Evolutionary conservation across 1,140 invertebrate genomes (phyloP).

Genomic region (Atta cephalotes): DNA sequence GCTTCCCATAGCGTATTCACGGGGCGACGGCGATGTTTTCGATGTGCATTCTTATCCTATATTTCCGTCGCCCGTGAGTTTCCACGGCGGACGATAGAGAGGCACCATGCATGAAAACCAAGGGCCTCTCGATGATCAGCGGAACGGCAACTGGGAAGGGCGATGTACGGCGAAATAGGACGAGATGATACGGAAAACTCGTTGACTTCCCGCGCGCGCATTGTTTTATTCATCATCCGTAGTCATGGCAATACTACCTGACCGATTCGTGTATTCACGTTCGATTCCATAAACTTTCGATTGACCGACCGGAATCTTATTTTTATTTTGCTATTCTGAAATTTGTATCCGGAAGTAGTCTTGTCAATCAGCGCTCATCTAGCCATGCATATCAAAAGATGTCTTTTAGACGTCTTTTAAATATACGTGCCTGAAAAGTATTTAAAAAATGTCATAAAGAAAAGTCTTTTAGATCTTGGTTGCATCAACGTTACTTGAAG

Average conservation of each 20-base stretch:
- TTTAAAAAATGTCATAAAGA: too few relatives aligned
- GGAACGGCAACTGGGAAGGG: background rate
- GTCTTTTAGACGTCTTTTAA: too few relatives aligned
- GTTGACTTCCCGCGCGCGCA: slow-evolving; percentile 38
- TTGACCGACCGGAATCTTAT: slow-evolving; percentile 67
- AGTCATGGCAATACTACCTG: slow-evolving; percentile 41
- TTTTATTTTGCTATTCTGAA: slow-evolving; percentile 65
- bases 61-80: background rate
- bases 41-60: slow-evolving; percentile 51
- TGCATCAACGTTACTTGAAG: too few relatives aligned
- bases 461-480: too few relatives aligned
- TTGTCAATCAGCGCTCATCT: background rate
- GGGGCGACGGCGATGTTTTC: slow-evolving; percentile 12
- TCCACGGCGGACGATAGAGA: slow-evolving; percentile 6
- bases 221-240: slow-evolving; percentile 70
- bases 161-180: background rate
- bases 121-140: slow-evolving; percentile 48
- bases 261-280: background rate
- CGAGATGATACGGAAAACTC: slow-evolving; percentile 34
- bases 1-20: slow-evolving; percentile 26
- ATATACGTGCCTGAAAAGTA: too few relatives aligned
- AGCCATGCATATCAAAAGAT: background rate
- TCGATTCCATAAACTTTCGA: slow-evolving; percentile 61
- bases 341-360: background rate
- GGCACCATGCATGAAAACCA: slow-evolving; percentile 28